A percentile compares a stretch with the other conserved stretches of the same genome.
phyloP scores from a whole-genome alignment of 2,113 vertebrate genomes.

The Python bivittatus region DNA sequence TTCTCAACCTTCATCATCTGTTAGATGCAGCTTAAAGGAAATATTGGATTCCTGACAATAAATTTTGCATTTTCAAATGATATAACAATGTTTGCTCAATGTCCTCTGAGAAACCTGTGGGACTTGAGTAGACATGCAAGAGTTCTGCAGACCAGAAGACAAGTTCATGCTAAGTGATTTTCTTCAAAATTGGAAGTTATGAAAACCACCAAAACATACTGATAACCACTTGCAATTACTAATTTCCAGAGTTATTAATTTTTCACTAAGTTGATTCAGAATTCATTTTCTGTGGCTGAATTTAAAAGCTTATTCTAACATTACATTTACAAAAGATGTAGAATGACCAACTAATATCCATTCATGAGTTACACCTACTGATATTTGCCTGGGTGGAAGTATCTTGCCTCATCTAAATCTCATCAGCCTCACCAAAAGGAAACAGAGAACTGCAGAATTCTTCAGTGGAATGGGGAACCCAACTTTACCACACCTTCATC shows the following conservation, averaged over 20 bases:
- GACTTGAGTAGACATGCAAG: background rate
- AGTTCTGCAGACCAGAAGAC: background rate
- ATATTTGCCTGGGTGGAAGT: no score
- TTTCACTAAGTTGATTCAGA: slow-evolving; percentile 31
- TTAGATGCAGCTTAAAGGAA: background rate
- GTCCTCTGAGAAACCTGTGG: background rate
- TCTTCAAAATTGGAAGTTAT: background rate
- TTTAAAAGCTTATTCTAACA: slow-evolving; percentile 40
- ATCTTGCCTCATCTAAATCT: no score
- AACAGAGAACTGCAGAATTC: no score
- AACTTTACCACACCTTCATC: background rate
- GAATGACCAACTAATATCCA: slow-evolving; percentile 50
- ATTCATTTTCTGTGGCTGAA: slow-evolving; percentile 48
- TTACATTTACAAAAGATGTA: slow-evolving; percentile 45
- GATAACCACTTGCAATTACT: slow-evolving; percentile 26
- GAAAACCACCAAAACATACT: slow-evolving; percentile 17
- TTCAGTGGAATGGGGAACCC: no score
- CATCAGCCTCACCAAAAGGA: no score
- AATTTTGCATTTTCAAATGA: background rate
- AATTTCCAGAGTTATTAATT: slow-evolving; percentile 3
- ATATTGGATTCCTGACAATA: background rate
- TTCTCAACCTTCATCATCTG: background rate
- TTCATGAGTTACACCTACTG: slow-evolving; percentile 17
- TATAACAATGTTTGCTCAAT: background rate
- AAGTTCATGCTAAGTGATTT: background rate